Percentiles rank a stretch among this genome's conserved stretches.
Conservation (phyloP, 30 jellyfish, hydroid and myxozoan species). For the Clytia hemisphaerica region DNA sequence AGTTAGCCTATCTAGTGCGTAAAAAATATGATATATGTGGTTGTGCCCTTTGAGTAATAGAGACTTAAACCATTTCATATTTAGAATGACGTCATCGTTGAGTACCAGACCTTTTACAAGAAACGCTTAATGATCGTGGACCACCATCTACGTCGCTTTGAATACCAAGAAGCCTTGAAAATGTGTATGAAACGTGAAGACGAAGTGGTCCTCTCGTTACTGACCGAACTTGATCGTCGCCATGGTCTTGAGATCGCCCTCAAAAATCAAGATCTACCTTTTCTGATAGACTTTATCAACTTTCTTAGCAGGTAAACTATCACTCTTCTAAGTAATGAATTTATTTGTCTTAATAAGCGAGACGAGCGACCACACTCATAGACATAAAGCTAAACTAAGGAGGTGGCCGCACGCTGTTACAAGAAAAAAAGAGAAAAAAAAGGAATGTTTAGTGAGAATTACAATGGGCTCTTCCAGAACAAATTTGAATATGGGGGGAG, state of each 20-base stretch:
- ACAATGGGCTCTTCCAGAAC: too few species aligned
- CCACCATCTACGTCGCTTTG: constrained; percentile 41
- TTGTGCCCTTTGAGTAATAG: background rate
- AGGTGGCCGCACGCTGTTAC: too few species aligned
- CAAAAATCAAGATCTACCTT: constrained; percentile 52
- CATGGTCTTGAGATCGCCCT: constrained; percentile 64
- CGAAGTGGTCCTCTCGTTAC: constrained; percentile 47
- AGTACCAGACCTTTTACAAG: constrained; percentile 13
- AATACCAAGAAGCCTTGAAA: constrained; percentile 69
- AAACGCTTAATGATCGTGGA: constrained; percentile 10
- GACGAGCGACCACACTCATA: too few species aligned
- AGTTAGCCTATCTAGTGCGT: too few species aligned
- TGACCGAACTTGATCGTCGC: constrained; percentile 77
- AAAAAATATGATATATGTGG: too few species aligned
- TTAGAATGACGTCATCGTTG: constrained; percentile 76
- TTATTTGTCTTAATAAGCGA: too few species aligned
- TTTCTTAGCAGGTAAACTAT: constrained; percentile 67
- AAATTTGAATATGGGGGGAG: too few species aligned
- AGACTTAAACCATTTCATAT: background rate
- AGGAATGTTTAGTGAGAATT: too few species aligned
- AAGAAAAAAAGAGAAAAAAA: background rate
- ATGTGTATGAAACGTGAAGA: constrained; percentile 16
- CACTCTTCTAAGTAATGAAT: background rate
- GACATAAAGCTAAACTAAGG: too few species aligned
- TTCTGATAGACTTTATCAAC: constrained; percentile 37